These are phyloP conservation scores for Drosophila recens DNA, from an alignment of 2,888 invertebrate genomes.

Conservation along the genomic window DNA sequence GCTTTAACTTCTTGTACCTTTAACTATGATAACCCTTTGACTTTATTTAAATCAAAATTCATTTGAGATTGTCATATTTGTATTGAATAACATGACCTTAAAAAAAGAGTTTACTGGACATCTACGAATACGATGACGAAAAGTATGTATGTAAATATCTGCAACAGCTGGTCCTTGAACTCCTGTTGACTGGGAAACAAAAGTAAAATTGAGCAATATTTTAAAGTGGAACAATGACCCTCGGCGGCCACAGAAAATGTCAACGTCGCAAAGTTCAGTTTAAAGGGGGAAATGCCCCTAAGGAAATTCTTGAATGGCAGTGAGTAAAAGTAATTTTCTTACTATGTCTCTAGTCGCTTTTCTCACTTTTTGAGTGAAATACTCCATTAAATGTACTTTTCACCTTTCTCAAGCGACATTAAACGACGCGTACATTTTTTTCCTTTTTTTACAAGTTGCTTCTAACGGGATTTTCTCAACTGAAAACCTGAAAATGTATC, in stretches of 20 bases:
- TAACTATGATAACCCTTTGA: too few relatives aligned
- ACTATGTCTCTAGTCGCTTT: conserved; percentile 44
- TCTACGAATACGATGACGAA: background rate
- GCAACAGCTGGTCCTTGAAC: conserved; percentile 56
- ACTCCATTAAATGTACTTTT: conserved; percentile 51
- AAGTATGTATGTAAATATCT: conserved; percentile 8
- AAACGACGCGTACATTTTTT: conserved; percentile 48
- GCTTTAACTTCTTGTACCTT: too few relatives aligned
- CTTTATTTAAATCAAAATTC: too few relatives aligned
- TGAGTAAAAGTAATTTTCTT: conserved; percentile 75
- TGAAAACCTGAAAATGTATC: conserved; percentile 58
- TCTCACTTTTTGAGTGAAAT: background rate
- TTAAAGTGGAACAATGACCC: conserved; percentile 4
- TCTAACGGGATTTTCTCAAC: conserved; percentile 57
- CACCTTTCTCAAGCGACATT: conserved; percentile 57
- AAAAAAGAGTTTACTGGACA: conserved; percentile 3
- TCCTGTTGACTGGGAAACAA: conserved; percentile 45
- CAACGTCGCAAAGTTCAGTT: conserved; percentile 54
- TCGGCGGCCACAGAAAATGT: conserved; percentile 42
- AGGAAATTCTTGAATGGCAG: conserved; percentile 54
- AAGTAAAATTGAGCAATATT: conserved; percentile 28
- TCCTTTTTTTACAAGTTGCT: conserved; percentile 29
- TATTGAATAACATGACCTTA: conserved; percentile 15
- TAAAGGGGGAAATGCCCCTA: conserved; percentile 57
- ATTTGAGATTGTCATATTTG: background rate